phyloP scores from a whole-genome alignment of 2,888 invertebrate genomes.

The Drosophila dives region DNA sequence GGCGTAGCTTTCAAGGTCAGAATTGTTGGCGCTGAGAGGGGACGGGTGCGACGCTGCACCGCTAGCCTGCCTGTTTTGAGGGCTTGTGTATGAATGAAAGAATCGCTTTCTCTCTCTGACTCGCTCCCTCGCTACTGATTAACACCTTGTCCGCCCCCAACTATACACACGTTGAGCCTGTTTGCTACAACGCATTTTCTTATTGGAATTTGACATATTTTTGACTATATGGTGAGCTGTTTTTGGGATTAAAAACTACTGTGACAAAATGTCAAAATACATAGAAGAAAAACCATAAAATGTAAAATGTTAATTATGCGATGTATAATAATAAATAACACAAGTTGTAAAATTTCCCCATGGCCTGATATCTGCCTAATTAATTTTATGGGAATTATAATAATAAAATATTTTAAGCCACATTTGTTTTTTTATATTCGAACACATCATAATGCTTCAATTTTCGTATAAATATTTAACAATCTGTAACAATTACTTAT shows the following conservation, averaged over 20 bases:
- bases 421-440: not conserved
- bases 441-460: not conserved
- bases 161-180: constrained; percentile 28
- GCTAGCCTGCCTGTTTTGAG: constrained; percentile 15
- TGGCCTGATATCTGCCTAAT: constrained; percentile 10
- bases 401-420: not conserved
- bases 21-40: constrained; percentile 2
- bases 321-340: constrained; percentile 11
- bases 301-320: constrained; percentile 7
- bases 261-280: constrained; percentile 21
- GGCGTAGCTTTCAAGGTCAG: constrained; percentile 53
- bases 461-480: not conserved
- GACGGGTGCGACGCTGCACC: constrained; percentile 17
- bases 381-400: not conserved
- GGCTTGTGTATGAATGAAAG: constrained; percentile 12
- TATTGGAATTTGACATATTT: constrained; percentile 15
- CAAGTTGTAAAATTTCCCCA: constrained; percentile 13
- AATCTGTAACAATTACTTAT: not conserved
- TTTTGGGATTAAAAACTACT: not conserved
- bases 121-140: not conserved
- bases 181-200: constrained; percentile 57
- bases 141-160: constrained; percentile 15
- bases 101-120: not conserved
- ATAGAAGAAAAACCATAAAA: not conserved
- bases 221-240: not conserved